Conservation (phyloP, 2,797 vertebrate species). For the Sebastes taczanowskii region DNA sequence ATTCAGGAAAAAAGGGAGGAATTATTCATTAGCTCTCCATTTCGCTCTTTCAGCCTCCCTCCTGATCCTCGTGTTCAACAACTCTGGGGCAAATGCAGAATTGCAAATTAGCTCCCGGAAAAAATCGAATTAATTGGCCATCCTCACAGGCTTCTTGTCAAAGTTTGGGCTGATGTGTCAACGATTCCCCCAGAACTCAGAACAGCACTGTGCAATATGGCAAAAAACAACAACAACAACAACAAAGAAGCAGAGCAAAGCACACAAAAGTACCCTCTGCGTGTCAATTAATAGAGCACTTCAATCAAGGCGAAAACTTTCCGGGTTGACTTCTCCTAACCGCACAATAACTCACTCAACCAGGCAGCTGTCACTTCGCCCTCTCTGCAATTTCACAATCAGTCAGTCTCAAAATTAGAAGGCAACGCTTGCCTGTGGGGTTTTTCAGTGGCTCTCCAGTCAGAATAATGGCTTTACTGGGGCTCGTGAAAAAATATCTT, state of each 20-base stretch:
- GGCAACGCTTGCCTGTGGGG: background rate
- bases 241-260: constrained; percentile 24
- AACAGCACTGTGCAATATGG: constrained; percentile 25
- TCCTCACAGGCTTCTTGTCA: constrained; percentile 84
- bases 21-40: constrained; percentile 88
- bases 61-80: constrained; percentile 86
- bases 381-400: constrained; percentile 30
- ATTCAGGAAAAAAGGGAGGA: constrained; percentile 77
- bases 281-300: constrained; percentile 46
- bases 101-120: constrained; percentile 89
- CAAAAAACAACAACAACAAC: background rate
- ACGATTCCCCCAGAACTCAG: constrained; percentile 79
- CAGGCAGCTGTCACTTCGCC: constrained; percentile 29
- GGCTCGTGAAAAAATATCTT: background rate
- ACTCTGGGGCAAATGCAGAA: constrained; percentile 86
- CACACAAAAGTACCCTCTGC: constrained; percentile 1
- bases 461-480: background rate
- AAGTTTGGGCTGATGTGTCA: constrained; percentile 86
- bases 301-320: constrained; percentile 54
- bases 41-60: constrained; percentile 64
- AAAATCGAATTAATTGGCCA: constrained; percentile 90
- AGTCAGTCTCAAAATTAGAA: constrained; percentile 36
- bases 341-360: constrained; percentile 32
- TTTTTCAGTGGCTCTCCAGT: constrained; percentile 1
- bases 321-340: constrained; percentile 24